Conservation (phyloP, 2,797 vertebrate genomes). For the Tadarida brasiliensis region DNA sequence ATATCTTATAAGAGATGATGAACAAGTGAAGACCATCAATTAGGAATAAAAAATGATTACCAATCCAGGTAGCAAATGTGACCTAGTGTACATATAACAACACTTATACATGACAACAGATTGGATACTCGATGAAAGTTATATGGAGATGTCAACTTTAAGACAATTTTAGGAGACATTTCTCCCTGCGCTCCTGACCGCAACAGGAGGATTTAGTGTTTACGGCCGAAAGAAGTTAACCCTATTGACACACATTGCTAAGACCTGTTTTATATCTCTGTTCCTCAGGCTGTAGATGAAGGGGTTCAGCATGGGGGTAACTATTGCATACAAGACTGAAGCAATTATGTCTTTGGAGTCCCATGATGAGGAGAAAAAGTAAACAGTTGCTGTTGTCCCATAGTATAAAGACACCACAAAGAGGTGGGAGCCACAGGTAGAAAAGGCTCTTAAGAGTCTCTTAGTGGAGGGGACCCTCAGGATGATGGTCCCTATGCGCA, state of each 20-base stretch:
- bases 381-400: conserved; percentile 61
- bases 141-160: neutral
- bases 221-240: too few relatives aligned
- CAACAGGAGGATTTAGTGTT: too few relatives aligned
- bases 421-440: conserved; percentile 80
- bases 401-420: conserved; percentile 77
- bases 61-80: neutral
- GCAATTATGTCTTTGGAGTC: conserved; percentile 42
- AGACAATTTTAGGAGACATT: neutral
- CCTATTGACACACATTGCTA: neutral
- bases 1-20: neutral
- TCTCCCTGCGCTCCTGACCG: too few relatives aligned
- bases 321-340: conserved; percentile 57
- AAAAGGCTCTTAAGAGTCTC: conserved; percentile 17
- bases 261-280: neutral
- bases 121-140: neutral
- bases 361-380: conserved; percentile 61
- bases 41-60: neutral
- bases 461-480: neutral
- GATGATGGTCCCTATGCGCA: conserved; percentile 21
- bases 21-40: neutral
- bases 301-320: neutral
- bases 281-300: neutral
- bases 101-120: too few relatives aligned
- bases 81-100: neutral